phyloP scores from a whole-genome alignment of 2,797 vertebrate genomes.

The Rachycentron canadum region DNA sequence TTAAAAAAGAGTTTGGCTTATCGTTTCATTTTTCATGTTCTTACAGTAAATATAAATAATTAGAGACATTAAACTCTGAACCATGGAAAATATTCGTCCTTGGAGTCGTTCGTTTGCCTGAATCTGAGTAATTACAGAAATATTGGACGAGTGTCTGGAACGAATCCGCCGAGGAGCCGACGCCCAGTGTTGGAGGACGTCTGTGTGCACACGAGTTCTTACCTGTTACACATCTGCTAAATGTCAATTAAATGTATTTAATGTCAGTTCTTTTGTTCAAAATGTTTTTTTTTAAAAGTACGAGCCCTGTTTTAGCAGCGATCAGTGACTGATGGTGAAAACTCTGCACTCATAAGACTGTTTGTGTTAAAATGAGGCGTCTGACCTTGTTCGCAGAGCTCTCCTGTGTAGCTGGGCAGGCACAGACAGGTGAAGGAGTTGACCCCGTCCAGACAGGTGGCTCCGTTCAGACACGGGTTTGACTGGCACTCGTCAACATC shows the following conservation, averaged over 20 bases:
- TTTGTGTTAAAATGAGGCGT: no score
- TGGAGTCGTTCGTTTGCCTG: conserved; percentile 14
- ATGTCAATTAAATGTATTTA: no score
- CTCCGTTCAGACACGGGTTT: conserved; percentile 94
- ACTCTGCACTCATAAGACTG: no score
- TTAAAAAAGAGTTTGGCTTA: background rate
- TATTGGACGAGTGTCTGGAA: conserved; percentile 67
- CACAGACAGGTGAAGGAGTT: conserved; percentile 92
- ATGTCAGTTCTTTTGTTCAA: no score
- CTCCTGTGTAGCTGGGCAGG: conserved; percentile 93
- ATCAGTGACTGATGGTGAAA: no score
- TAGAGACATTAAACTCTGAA: background rate
- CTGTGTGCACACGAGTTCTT: background rate
- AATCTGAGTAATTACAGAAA: conserved; percentile 69
- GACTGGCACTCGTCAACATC: conserved; percentile 95
- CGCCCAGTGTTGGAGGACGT: conserved; percentile 52
- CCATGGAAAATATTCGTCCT: conserved; percentile 37
- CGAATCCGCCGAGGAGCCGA: conserved; percentile 61
- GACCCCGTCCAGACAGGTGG: conserved; percentile 90
- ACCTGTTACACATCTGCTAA: no score
- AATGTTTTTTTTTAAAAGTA: no score
- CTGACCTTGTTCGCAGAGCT: conserved; percentile 92
- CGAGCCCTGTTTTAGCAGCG: no score
- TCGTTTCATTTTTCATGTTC: background rate
- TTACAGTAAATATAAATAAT: background rate